A percentile compares a stretch with the other conserved stretches of the same genome.
phyloP scores from a whole-genome alignment of 2,113 vertebrate genomes.

The Numida meleagris region DNA sequence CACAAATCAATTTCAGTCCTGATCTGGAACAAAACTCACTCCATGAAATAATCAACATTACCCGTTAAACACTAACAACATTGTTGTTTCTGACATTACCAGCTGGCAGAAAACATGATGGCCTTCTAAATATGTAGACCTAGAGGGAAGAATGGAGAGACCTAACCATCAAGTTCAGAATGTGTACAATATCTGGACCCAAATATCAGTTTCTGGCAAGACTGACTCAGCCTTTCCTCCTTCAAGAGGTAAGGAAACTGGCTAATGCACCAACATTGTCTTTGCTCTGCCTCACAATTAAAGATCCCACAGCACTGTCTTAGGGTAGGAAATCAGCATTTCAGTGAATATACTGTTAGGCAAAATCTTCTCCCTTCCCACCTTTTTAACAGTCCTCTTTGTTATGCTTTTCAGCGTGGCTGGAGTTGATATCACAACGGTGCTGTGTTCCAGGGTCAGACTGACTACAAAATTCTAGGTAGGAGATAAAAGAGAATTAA shows the following conservation, averaged over 20 bases:
- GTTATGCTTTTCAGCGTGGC: neutral
- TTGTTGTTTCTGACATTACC: conserved; percentile 20
- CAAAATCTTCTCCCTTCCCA: neutral
- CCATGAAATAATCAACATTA: neutral
- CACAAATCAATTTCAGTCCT: conserved; percentile 50
- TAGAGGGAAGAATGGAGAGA: neutral
- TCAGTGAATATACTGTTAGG: neutral
- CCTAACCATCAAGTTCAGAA: neutral
- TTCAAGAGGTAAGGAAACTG: conserved; percentile 2
- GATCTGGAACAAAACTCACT: conserved; percentile 41
- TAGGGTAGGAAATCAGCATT: neutral
- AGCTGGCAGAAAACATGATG: neutral
- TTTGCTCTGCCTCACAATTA: neutral
- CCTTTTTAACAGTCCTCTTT: neutral
- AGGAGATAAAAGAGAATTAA: neutral
- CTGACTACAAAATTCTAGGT: neutral
- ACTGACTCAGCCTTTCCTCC: neutral
- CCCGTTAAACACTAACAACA: neutral
- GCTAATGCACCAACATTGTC: neutral
- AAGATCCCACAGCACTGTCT: neutral
- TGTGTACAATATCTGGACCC: neutral
- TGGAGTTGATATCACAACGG: neutral
- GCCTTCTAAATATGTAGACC: conserved; percentile 9
- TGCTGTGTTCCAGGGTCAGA: neutral
- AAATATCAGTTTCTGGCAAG: neutral